Conservation (phyloP, 2,797 vertebrate genomes). For the Brachyalestes nurse region DNA sequence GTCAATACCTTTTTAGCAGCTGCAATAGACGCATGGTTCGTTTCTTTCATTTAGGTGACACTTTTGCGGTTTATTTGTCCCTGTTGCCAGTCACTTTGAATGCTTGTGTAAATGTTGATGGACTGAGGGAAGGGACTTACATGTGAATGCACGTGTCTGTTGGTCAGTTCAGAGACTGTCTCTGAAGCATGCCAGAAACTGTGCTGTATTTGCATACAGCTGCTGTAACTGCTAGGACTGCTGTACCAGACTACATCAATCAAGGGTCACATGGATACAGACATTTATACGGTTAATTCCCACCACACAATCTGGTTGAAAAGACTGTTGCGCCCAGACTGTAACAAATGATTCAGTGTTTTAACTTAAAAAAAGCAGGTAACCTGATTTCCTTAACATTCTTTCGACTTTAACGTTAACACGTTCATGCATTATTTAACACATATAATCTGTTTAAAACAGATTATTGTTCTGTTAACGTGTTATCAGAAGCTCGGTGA, state of each 20-base stretch:
- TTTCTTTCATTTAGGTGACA: slow-evolving; percentile 47
- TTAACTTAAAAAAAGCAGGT: too few relatives aligned
- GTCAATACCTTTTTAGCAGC: slow-evolving; percentile 49
- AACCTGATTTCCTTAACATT: too few relatives aligned
- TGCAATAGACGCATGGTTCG: slow-evolving; percentile 58
- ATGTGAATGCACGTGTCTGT: slow-evolving; percentile 53
- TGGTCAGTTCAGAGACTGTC: slow-evolving; percentile 61
- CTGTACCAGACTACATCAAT: background rate
- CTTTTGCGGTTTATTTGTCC: slow-evolving; percentile 44
- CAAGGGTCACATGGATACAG: background rate
- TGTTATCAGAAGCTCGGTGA: too few relatives aligned
- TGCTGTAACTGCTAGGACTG: slow-evolving; percentile 27
- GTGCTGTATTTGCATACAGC: slow-evolving; percentile 13
- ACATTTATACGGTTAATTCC: background rate
- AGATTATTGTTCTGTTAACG: too few relatives aligned
- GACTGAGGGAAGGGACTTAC: slow-evolving; percentile 32
- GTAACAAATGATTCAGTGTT: too few relatives aligned
- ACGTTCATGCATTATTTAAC: too few relatives aligned
- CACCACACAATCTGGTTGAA: background rate
- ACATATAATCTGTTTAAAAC: too few relatives aligned
- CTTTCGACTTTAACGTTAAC: too few relatives aligned
- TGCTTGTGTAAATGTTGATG: slow-evolving; percentile 53
- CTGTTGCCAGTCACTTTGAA: slow-evolving; percentile 57
- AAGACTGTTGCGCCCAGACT: too few relatives aligned
- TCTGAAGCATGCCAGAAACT: slow-evolving; percentile 13